These are phyloP conservation scores for Leptinotarsa tumamoca DNA, from an alignment of 2,888 invertebrate species.

Conservation along the genomic window DNA sequence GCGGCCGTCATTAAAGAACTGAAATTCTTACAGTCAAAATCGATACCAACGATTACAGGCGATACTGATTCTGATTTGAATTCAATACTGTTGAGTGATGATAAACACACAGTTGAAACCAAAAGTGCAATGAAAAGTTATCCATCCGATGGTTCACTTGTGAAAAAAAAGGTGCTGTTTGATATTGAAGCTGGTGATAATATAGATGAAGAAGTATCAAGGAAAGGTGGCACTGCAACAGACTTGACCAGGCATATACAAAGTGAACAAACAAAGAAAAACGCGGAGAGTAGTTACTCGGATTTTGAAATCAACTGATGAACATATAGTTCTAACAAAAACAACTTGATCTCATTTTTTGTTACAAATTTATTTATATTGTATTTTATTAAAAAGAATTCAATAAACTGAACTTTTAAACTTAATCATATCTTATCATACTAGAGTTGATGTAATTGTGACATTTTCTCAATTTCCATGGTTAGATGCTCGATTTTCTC, in stretches of 20 bases:
- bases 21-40: slow-evolving; percentile 38
- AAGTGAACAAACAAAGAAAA: slow-evolving; percentile 37
- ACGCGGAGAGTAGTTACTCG: slow-evolving; percentile 49
- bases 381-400: not conserved
- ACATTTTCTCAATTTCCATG: slow-evolving; percentile 22
- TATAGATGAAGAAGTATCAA: slow-evolving; percentile 8
- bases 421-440: not conserved
- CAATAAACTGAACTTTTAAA: not conserved
- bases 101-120: slow-evolving; percentile 50
- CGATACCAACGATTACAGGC: slow-evolving; percentile 27
- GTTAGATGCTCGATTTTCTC: slow-evolving; percentile 17
- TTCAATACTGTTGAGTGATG: slow-evolving; percentile 29
- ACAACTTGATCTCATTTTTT: slow-evolving; percentile 10
- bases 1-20: slow-evolving; percentile 49
- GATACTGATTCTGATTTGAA: slow-evolving; percentile 40
- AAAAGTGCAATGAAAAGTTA: slow-evolving; percentile 73
- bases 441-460: not conserved
- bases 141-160: slow-evolving; percentile 69
- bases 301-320: slow-evolving; percentile 53
- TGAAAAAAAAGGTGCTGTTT: slow-evolving; percentile 75
- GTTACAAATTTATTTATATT: slow-evolving; percentile 2
- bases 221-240: not conserved
- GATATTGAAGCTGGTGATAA: slow-evolving; percentile 69
- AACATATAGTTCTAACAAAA: not conserved
- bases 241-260: slow-evolving; percentile 21